A percentile compares a stretch with the other conserved stretches of the same genome.
These are phyloP conservation scores for Acheta domesticus DNA, from an alignment of 2,888 invertebrate genomes.

Conservation along the genomic window DNA sequence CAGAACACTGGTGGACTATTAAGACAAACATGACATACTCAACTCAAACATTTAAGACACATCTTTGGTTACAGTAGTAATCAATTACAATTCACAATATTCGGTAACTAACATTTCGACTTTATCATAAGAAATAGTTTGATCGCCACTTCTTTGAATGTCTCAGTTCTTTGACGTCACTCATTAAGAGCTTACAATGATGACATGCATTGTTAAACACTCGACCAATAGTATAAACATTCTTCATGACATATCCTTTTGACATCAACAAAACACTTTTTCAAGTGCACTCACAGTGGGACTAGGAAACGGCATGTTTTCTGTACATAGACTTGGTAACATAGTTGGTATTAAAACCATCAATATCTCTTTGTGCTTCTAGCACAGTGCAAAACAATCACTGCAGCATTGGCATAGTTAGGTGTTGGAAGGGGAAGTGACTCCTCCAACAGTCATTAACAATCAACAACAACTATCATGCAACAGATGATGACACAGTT, in stretches of 20 bases:
- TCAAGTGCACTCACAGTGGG: slow-evolving; percentile 26
- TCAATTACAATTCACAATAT: slow-evolving; percentile 27
- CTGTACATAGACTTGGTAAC: slow-evolving; percentile 31
- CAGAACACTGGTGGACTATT: slow-evolving; percentile 26
- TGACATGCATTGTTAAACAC: slow-evolving; percentile 4
- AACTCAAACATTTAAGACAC: slow-evolving; percentile 38
- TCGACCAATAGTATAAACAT: slow-evolving; percentile 24
- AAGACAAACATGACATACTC: slow-evolving; percentile 30
- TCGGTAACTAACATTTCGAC: slow-evolving; percentile 30
- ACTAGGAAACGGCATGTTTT: slow-evolving; percentile 31
- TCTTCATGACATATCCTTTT: neutral
- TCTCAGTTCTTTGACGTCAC: neutral
- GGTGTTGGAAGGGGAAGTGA: too few species aligned
- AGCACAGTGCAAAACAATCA: neutral
- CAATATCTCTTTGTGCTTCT: neutral
- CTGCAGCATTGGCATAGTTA: too few species aligned
- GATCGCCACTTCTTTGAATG: neutral
- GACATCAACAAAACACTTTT: slow-evolving; percentile 28
- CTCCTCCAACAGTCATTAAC: too few species aligned
- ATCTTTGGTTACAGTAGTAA: slow-evolving; percentile 37
- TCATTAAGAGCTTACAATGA: slow-evolving; percentile 1
- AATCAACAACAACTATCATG: too few species aligned
- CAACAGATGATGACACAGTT: too few species aligned
- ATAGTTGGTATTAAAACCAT: slow-evolving; percentile 19
- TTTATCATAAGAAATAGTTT: neutral